These are phyloP conservation scores for Drosophila kohkoa DNA, from an alignment of 1,140 invertebrate genomes.

Conservation along the genomic window DNA sequence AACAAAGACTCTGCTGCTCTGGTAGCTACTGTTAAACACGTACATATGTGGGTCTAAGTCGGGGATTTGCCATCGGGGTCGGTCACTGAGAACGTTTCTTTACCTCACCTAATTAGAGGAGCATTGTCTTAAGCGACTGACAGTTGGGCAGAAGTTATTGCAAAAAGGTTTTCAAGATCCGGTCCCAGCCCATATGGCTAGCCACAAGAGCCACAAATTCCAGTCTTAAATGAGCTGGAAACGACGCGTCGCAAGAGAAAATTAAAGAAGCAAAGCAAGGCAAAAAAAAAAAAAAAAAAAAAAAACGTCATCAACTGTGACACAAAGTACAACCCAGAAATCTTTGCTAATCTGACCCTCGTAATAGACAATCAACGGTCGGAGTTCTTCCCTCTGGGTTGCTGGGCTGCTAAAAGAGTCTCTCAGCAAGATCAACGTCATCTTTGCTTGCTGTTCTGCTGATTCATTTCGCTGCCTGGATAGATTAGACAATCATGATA, in stretches of 20 bases:
- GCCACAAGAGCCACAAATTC: slow-evolving; percentile 48
- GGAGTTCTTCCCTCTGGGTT: background rate
- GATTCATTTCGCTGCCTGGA: slow-evolving; percentile 63
- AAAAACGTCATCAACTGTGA: slow-evolving; percentile 57
- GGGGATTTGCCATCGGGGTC: slow-evolving; percentile 2
- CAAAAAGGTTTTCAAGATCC: slow-evolving; percentile 33
- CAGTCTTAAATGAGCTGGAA: slow-evolving; percentile 43
- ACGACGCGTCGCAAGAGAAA: slow-evolving; percentile 1
- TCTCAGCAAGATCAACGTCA: slow-evolving; percentile 21
- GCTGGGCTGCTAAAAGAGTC: background rate
- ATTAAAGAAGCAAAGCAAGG: no score
- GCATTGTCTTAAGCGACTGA: slow-evolving; percentile 68
- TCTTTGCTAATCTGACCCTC: slow-evolving; percentile 59
- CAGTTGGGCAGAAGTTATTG: slow-evolving; percentile 58
- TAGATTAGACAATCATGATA: slow-evolving; percentile 76
- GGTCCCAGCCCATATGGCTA: slow-evolving; percentile 55
- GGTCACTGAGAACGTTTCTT: slow-evolving; percentile 9
- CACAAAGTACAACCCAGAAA: slow-evolving; percentile 30
- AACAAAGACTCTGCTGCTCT: slow-evolving; percentile 23
- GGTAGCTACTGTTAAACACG: slow-evolving; percentile 22
- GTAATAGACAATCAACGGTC: slow-evolving; percentile 26
- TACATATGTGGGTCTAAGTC: slow-evolving; percentile 2
- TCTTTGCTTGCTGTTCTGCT: slow-evolving; percentile 42
- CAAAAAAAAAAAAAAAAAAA: slow-evolving; percentile 17
- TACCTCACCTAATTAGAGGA: slow-evolving; percentile 66